phyloP scores from a whole-genome alignment of 1,140 invertebrate species.

The Drosophila arizonae region DNA sequence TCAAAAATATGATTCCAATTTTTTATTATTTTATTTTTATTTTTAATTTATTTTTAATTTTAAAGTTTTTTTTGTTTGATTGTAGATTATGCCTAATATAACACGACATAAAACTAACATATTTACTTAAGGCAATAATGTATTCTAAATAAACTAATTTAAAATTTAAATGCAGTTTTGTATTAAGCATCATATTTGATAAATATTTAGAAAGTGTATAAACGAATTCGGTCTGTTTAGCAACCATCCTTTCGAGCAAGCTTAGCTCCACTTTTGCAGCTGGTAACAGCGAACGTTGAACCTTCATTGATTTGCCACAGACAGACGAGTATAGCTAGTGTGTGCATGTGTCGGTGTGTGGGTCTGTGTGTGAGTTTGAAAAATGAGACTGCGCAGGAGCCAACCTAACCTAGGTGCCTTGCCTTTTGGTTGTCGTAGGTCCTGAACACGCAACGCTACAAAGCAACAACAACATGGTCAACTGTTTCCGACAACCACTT shows the following conservation, averaged over 20 bases:
- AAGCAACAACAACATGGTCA: slow-evolving; percentile 46
- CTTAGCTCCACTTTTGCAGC: slow-evolving; percentile 25
- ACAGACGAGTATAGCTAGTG: neutral
- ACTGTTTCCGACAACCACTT: slow-evolving; percentile 44
- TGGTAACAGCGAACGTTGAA: slow-evolving; percentile 62
- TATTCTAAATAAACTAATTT: too few relatives aligned
- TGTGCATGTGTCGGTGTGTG: neutral
- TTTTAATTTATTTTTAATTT: too few relatives aligned
- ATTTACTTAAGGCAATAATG: too few relatives aligned
- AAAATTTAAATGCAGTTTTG: too few relatives aligned
- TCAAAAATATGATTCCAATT: too few relatives aligned
- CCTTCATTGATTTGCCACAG: slow-evolving; percentile 64
- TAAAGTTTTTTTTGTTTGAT: too few relatives aligned
- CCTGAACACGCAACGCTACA: slow-evolving; percentile 43
- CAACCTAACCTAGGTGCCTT: slow-evolving; percentile 61
- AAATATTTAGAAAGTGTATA: too few relatives aligned
- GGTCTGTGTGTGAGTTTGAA: slow-evolving; percentile 22
- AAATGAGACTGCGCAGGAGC: slow-evolving; percentile 71
- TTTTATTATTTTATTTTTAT: too few relatives aligned
- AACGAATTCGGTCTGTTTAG: neutral
- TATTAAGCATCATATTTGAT: too few relatives aligned
- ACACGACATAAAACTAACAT: too few relatives aligned
- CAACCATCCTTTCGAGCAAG: slow-evolving; percentile 1
- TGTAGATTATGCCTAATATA: too few relatives aligned
- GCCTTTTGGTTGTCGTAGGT: slow-evolving; percentile 67